These are phyloP conservation scores for Sapayoa aenigma DNA, from an alignment of 2,113 vertebrate species.

Conservation along the genomic window DNA sequence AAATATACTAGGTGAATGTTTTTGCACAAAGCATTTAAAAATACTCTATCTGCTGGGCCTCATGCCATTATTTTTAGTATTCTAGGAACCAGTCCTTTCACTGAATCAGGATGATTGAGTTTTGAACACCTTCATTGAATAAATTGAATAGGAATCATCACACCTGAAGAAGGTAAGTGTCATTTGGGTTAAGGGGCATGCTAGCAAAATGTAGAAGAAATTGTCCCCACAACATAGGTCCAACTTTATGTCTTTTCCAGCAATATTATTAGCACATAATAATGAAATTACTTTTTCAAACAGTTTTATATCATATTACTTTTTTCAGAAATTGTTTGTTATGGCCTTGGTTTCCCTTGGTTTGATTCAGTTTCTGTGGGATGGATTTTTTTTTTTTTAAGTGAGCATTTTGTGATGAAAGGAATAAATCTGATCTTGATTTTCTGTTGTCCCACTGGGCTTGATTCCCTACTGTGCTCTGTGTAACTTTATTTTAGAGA, in stretches of 20 bases:
- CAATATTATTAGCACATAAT: neutral
- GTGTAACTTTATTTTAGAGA: neutral
- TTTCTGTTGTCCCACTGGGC: neutral
- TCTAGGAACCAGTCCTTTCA: neutral
- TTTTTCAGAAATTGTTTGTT: neutral
- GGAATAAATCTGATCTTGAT: neutral
- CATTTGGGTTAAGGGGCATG: neutral
- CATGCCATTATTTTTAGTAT: neutral
- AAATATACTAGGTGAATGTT: neutral
- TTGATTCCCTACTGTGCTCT: neutral
- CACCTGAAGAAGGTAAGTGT: neutral
- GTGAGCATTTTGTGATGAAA: neutral
- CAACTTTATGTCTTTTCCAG: neutral
- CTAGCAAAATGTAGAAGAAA: neutral
- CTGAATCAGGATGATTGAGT: neutral
- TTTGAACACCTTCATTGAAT: neutral
- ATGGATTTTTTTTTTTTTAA: neutral
- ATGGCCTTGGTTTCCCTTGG: neutral
- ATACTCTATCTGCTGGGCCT: neutral
- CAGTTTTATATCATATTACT: neutral
- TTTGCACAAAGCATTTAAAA: neutral
- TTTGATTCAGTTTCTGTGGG: neutral
- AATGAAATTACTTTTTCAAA: neutral
- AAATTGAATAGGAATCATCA: neutral
- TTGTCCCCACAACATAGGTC: neutral